Conservation (phyloP, 2,888 invertebrate species). For the Macaria notata region DNA sequence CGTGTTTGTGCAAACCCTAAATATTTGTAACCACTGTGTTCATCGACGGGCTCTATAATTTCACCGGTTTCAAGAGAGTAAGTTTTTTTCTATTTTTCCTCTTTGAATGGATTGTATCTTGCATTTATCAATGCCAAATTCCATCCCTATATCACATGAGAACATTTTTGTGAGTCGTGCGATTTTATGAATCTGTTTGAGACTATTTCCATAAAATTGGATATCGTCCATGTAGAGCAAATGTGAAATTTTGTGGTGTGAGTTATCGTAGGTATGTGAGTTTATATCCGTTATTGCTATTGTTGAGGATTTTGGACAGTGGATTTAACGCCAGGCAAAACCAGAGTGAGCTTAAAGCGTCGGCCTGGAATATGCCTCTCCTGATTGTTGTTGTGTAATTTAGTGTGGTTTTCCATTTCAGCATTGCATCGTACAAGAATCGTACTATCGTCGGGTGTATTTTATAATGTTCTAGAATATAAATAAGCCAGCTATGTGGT, state of each 20-base stretch:
- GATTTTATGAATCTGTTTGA: neutral
- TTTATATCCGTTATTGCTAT: neutral
- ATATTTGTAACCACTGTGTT: no score
- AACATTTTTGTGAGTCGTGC: neutral
- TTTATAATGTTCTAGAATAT: slow-evolving; percentile 22
- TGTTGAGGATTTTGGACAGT: slow-evolving; percentile 7
- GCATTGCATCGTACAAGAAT: slow-evolving; percentile 14
- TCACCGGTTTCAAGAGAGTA: no score
- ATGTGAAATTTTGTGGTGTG: neutral
- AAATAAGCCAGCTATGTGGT: slow-evolving; percentile 20
- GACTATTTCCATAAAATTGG: neutral
- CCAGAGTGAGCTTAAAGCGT: slow-evolving; percentile 25
- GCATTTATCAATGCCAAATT: no score
- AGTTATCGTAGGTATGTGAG: neutral
- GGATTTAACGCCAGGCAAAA: slow-evolving; percentile 26
- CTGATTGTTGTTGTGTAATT: slow-evolving; percentile 7
- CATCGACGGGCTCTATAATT: no score
- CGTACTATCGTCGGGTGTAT: slow-evolving; percentile 16
- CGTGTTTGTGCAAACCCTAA: no score
- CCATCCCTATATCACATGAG: no score
- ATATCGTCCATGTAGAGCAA: neutral
- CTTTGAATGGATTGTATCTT: no score
- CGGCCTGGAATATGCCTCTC: slow-evolving; percentile 24
- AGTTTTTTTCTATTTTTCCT: no score
- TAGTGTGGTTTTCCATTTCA: slow-evolving; percentile 13